Percentiles rank a stretch among this genome's conserved stretches.
Evolutionary conservation across 2,113 vertebrate species (phyloP).

Genomic region (Aptenodytes patagonicus): DNA sequence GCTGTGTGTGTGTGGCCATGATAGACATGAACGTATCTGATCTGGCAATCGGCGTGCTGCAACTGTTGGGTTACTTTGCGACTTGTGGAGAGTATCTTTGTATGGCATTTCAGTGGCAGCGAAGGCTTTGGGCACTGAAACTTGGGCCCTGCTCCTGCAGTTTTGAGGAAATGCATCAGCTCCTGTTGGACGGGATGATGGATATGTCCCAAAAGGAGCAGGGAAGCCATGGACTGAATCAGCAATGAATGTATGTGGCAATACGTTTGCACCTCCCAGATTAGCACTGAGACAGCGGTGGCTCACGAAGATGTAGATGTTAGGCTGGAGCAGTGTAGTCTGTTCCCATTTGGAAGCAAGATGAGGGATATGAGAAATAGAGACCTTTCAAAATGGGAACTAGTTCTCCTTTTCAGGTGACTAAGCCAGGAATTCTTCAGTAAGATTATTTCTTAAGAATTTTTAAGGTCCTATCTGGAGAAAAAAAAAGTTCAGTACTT

Average conservation of each 20-base stretch:
- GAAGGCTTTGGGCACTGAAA: not conserved
- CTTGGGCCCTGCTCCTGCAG: not conserved
- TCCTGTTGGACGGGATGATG: not conserved
- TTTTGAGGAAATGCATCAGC: not conserved
- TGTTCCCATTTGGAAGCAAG: not conserved
- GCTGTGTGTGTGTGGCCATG: not conserved
- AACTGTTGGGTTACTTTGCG: not conserved
- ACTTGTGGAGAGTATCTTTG: not conserved
- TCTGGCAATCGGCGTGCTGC: rapidly evolving
- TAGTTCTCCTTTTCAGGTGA: not conserved
- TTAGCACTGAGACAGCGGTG: not conserved
- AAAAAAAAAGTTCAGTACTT: not conserved
- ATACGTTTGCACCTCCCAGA: not conserved
- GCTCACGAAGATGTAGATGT: not conserved
- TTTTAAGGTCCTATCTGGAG: not conserved
- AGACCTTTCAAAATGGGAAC: not conserved
- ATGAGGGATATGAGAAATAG: not conserved
- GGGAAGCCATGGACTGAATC: not conserved
- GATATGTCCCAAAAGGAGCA: not conserved
- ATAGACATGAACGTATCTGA: not conserved
- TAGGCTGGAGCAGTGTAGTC: not conserved
- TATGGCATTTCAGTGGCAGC: rapidly evolving
- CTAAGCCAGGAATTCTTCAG: not conserved
- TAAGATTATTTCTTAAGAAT: not conserved
- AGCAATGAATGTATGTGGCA: not conserved